A percentile compares a stretch with the other conserved stretches of the same genome.
phyloP scores from a whole-genome alignment of 1,140 invertebrate species.

The Acromyrmex echinatior region DNA sequence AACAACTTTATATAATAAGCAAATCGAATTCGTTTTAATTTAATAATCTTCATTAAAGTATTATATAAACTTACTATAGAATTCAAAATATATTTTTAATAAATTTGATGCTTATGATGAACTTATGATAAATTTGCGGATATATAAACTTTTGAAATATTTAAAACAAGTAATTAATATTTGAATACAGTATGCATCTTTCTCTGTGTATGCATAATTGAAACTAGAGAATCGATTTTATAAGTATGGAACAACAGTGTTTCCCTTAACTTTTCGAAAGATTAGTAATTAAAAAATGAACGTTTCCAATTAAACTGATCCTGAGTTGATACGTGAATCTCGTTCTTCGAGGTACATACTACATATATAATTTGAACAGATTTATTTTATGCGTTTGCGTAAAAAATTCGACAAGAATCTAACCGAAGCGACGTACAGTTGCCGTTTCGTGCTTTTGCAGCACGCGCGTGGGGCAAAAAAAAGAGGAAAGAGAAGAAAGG shows the following conservation, averaged over 20 bases:
- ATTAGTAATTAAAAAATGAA: not conserved
- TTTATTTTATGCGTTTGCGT: not conserved
- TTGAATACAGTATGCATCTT: no score
- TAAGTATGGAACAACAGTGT: no score
- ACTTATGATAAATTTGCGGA: no score
- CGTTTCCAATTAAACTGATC: not conserved
- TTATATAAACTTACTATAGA: no score
- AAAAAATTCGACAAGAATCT: not conserved
- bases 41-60: no score
- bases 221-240: constrained; percentile 22
- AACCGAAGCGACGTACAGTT: no score
- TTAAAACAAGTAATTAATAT: no score
- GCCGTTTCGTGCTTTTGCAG: not conserved
- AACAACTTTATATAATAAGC: no score
- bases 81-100: no score
- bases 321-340: not conserved
- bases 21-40: no score
- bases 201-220: constrained; percentile 14
- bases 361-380: not conserved
- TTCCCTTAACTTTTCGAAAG: not conserved
- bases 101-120: no score
- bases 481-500: not conserved
- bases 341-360: not conserved
- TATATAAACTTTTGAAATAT: no score
- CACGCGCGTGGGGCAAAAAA: not conserved